Evolutionary conservation across 2,888 invertebrate genomes (phyloP), one percentile per base, ranked within the genome.

Genomic region (Zaprionus lineosus): DNA sequence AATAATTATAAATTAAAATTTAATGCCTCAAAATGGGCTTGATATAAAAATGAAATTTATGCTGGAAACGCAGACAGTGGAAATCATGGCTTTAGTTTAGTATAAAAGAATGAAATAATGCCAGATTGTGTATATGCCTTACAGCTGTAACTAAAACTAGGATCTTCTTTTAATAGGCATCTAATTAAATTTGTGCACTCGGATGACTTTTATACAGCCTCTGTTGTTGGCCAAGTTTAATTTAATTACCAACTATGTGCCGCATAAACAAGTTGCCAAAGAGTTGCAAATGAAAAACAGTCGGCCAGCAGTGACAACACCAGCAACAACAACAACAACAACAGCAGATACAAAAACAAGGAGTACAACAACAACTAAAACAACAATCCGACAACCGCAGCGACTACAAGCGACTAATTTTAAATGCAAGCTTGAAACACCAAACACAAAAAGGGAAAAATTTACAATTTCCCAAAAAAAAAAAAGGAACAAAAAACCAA

Each of bases 341-440:
- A 52, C n/a, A n/a, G n/a, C n/a, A n/a, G n/a, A n/a, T n/a, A n/a
- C n/a, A n/a, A n/a, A n/a, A n/a, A n/a, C n/a, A n/a, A n/a, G n/a
- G n/a, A n/a, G n/a, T n/a, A 9, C 53, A 73, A 8, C 46, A 53
- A 16, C 47, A 39, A 14, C 47, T 56, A 29, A 28, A 76, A 50
- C 44, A 69, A 65, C 65, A 79, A 52, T 59, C 48, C 68, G 63
- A 64, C 72, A 83, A 72, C 83, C 84, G 56, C 78, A 83, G 62
- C 76, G 66, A 63, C 60, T 78, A 78, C 78, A 78, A 79, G 79
- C 76, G 79, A 79, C 78, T 74, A 81, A 79, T 84, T 81, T 81
- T 52, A 41, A 81, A 81, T 77, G 74, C 78, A 81, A 65, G 58
- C 63, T 64, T 56, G 64, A 26, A 43, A 60, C 60, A 47, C 28